Conservation (phyloP, 2,797 vertebrate species). For the Neomorphus geoffroyi region DNA sequence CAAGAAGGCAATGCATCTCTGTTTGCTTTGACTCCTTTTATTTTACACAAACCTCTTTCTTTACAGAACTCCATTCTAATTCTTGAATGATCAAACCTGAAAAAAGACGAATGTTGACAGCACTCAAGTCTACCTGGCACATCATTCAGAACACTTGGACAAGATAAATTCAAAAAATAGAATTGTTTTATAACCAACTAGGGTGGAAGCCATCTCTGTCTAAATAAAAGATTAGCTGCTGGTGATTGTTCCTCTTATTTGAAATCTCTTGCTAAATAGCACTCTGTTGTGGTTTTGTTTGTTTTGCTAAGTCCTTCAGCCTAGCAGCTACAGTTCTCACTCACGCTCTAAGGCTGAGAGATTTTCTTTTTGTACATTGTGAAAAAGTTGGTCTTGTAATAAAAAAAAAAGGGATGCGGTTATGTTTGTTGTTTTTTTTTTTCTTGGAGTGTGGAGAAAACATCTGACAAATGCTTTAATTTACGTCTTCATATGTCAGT, state of each 20-base stretch:
- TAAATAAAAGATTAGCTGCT: background rate
- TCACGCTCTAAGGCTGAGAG: background rate
- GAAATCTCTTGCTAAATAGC: background rate
- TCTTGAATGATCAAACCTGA: background rate
- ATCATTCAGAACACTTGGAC: background rate
- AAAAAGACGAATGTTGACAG: background rate
- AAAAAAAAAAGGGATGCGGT: background rate
- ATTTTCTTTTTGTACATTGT: background rate
- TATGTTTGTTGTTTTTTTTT: rapidly evolving
- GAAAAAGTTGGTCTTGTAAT: background rate
- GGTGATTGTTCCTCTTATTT: background rate
- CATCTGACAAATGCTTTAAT: background rate
- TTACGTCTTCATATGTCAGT: background rate
- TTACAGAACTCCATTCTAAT: background rate
- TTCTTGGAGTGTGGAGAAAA: background rate
- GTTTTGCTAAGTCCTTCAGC: background rate
- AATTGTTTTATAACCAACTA: background rate
- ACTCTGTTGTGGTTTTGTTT: background rate
- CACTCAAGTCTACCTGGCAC: background rate
- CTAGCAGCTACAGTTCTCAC: background rate
- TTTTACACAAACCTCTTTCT: background rate
- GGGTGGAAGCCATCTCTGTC: background rate
- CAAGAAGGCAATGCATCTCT: background rate
- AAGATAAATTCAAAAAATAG: background rate
- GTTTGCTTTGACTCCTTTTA: background rate